Evolutionary conservation across 2,113 vertebrate species (phyloP), one percentile per base, ranked within the genome.

Genomic region (Talpa occidentalis): DNA sequence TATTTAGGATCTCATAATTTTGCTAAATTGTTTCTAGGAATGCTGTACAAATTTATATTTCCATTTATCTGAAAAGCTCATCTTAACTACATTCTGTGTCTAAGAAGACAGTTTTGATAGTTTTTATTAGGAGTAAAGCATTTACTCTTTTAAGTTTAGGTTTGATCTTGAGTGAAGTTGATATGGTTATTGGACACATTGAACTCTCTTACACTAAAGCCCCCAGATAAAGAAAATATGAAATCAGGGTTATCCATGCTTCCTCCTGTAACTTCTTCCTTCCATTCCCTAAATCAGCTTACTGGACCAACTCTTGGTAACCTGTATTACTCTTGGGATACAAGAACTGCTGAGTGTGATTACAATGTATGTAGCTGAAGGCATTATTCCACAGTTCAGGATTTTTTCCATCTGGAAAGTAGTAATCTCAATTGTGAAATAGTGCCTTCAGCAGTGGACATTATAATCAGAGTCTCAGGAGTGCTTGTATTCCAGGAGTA

Each of bases 371-470:
- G 78, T 95, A 89, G 96, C 97, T 97, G 88, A 96, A 90, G 95
- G 96, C 96, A 83, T 96, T 96, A 96, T 95, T 97, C 95, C 82
- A 83, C 21, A 70, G 82, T 72, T 96, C 62, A 89, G 73, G 60
- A 16, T 90, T 94, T 96, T 97, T 97, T 95, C 96, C 93, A 88
- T 96, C 92, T 85, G 73, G 88, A 96, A 94, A 96, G 82, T 76
- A 95, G 96, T 96, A 92, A 96, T 96, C 95, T 96, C 96, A 95
- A 73, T 96, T 95, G 97, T 97, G 97, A 97, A 97, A 97, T 94
- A 96, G 93, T 95, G 96, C 97, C 96, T 96, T 97, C 95, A 96
- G 96, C 97, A 96, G 94, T 96, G 97, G 96, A 97, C 95, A 95
- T 97, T 97, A 94, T 94, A 97, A 95, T 97, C 96, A 93, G 70